These are phyloP conservation scores for Pecten maximus DNA, from an alignment of 2,888 invertebrate species.

Conservation along the genomic window DNA sequence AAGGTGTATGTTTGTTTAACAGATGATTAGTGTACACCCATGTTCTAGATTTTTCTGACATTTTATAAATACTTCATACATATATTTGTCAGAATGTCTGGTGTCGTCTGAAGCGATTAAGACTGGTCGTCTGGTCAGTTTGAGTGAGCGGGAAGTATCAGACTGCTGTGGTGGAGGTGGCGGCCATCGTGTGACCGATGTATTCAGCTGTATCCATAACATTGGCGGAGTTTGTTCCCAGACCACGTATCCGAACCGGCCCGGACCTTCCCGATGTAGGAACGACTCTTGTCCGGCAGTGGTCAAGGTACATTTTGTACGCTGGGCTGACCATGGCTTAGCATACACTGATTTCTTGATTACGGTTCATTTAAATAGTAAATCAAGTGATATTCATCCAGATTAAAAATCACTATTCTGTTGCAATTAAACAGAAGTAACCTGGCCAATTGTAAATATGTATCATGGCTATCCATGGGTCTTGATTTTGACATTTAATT, in stretches of 20 bases:
- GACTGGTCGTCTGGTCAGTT: constrained; percentile 52
- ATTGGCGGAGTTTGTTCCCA: constrained; percentile 68
- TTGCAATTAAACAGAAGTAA: no score
- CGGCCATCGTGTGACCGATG: background rate
- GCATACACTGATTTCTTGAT: no score
- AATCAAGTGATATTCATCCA: no score
- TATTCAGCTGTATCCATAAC: constrained; percentile 65
- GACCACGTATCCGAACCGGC: constrained; percentile 55
- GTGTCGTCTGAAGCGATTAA: constrained; percentile 61
- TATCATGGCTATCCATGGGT: no score
- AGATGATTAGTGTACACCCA: no score
- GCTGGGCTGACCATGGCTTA: background rate
- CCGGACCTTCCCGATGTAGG: constrained; percentile 50
- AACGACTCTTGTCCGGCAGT: constrained; percentile 60
- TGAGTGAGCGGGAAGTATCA: constrained; percentile 61
- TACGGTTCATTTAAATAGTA: no score
- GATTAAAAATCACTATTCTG: no score
- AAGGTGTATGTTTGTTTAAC: no score
- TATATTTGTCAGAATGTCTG: constrained; percentile 63
- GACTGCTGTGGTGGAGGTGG: constrained; percentile 60
- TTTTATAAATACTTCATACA: no score
- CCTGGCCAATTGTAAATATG: no score
- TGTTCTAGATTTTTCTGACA: no score
- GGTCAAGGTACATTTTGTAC: constrained; percentile 37
- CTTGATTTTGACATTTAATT: no score